Evolutionary conservation across 2,113 vertebrate genomes (phyloP).

Genomic region (Cyprinodon brontotheroides): DNA sequence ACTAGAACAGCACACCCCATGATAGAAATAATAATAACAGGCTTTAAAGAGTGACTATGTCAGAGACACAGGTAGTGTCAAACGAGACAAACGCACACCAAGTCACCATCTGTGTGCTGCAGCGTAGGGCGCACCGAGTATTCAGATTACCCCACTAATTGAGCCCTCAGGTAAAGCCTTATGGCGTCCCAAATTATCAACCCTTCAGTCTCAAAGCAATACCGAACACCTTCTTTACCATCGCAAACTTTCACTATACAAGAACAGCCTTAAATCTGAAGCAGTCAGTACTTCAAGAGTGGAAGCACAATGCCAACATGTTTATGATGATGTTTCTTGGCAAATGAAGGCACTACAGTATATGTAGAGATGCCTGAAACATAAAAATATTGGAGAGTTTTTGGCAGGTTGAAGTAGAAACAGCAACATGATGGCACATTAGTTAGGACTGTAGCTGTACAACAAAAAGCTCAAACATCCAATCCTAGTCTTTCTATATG

Average conservation of each 20-base stretch:
- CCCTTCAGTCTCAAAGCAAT: conserved; percentile 23
- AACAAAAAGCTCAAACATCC: background rate
- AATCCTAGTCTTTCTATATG: no score
- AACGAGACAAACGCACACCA: conserved; percentile 42
- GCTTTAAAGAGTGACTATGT: conserved; percentile 13
- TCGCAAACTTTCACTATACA: conserved; percentile 10
- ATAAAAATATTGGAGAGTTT: background rate
- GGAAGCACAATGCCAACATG: background rate
- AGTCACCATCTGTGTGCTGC: conserved; percentile 52
- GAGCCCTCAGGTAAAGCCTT: conserved; percentile 15
- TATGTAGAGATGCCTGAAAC: background rate
- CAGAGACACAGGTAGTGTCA: conserved; percentile 42
- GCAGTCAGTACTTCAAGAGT: background rate
- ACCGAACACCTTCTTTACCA: background rate
- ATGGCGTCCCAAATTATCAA: conserved; percentile 31
- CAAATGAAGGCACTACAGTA: background rate
- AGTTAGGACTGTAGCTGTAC: background rate
- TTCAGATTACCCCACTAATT: conserved; percentile 48
- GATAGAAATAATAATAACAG: conserved; percentile 1
- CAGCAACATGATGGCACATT: no score
- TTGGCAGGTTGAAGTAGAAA: background rate
- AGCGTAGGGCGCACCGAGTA: conserved; percentile 10
- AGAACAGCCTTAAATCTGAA: conserved; percentile 2
- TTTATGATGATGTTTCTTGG: background rate
- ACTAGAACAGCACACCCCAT: conserved; percentile 1